Evolutionary conservation across 2,888 invertebrate genomes (phyloP), one percentile per base, ranked within the genome.

Genomic region (Notodonta ziczac): DNA sequence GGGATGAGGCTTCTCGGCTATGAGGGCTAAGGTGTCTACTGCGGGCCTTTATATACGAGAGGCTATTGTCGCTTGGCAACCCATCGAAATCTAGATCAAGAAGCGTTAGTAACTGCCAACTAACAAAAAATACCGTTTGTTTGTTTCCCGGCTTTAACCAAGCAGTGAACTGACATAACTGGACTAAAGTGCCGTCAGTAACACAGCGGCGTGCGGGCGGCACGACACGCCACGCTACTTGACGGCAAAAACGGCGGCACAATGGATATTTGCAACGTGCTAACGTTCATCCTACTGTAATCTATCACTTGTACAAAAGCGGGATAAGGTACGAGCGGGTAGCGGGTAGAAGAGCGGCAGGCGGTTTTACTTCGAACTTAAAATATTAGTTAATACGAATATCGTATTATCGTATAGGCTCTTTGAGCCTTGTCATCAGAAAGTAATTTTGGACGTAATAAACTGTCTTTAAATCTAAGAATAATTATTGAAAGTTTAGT

Each of bases 251-350:
- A 42, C 53, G 56, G n/a, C n/a, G 61, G 39, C 48, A 76, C 69
- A 70, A 73, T 68, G 60, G 63, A 60, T 60, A 68, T 75, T 76
- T 64, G 76, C 74, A 69, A 69, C 64, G 72, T 72, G 70, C 70
- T 69, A 69, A 71, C 68, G 62, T 62, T 65, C 63, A 60, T 53
- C 57, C 65, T 66, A 62, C 57, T 57, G 64, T 54, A 69, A 77
- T 77, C 59, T 59, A 72, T 76, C 76, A 76, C 60, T 52, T 51
- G 16, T 51, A 58, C 7, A 59, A 4, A n/a, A 16, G 46, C 54
- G 67, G 68, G 56, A 4, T 35, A 64, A 69, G 64, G 44, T 7
- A 46, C 4, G 10, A 16, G 16, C 42, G 55, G 14, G 16, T 4
- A 53, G 51, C 58, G 62, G 12, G 13, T 16, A 35, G 7, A 4